Evolutionary conservation across 2,888 invertebrate species (phyloP).

Genomic region (Chrysina gloriosa): DNA sequence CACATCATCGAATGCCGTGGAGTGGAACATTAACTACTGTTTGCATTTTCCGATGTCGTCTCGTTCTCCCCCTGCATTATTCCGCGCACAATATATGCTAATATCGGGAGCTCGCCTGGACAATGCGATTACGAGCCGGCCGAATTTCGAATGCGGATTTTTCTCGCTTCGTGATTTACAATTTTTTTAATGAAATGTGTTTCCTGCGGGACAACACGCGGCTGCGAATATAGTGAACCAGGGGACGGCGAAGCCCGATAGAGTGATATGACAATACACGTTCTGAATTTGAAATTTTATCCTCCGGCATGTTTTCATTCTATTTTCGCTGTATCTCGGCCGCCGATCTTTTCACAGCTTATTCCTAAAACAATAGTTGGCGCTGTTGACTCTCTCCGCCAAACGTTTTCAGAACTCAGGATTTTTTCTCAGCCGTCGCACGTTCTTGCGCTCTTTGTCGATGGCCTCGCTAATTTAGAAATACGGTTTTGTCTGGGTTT

Average conservation of each 20-base stretch:
- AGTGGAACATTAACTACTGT: slow-evolving; percentile 19
- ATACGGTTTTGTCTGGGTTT: too few species aligned
- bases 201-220: slow-evolving; percentile 38
- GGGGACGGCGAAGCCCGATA: slow-evolving; percentile 7
- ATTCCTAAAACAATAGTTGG: slow-evolving; percentile 42
- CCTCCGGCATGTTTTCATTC: slow-evolving; percentile 44
- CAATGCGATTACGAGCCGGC: slow-evolving; percentile 23
- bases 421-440: not conserved
- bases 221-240: slow-evolving; percentile 31
- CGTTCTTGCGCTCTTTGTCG: too few species aligned
- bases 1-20: not conserved
- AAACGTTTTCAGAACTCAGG: not conserved
- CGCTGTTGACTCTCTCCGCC: not conserved
- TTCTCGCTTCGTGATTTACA: slow-evolving; percentile 35
- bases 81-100: slow-evolving; percentile 21
- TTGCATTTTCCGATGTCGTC: slow-evolving; percentile 14
- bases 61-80: not conserved
- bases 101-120: slow-evolving; percentile 3
- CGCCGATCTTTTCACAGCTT: slow-evolving; percentile 35
- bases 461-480: too few species aligned
- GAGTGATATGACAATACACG: slow-evolving; percentile 41
- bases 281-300: slow-evolving; percentile 42
- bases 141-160: slow-evolving; percentile 29
- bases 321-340: slow-evolving; percentile 34
- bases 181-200: slow-evolving; percentile 42